A percentile compares a stretch with the other conserved stretches of the same genome.
Evolutionary conservation across 2,113 vertebrate species (phyloP).

Genomic region (Pachyramphus minor): DNA sequence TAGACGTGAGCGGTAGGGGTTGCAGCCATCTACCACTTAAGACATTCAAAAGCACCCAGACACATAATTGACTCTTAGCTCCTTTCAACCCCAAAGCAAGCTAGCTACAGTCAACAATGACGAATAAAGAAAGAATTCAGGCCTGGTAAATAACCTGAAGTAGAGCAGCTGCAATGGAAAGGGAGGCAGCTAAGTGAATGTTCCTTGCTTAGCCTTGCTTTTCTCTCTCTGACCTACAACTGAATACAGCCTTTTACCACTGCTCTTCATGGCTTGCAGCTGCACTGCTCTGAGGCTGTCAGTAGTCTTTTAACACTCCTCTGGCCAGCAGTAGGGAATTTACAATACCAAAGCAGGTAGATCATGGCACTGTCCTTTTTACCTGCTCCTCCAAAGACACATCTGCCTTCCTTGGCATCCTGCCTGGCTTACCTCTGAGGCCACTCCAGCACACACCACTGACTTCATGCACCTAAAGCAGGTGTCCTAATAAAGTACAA

Average conservation of each 20-base stretch:
- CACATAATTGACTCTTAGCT: constrained; percentile 42
- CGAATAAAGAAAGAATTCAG: constrained; percentile 33
- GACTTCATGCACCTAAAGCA: neutral
- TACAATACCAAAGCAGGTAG: neutral
- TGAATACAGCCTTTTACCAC: constrained; percentile 5
- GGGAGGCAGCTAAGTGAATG: constrained; percentile 28
- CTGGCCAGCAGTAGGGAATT: neutral
- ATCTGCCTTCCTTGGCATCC: neutral
- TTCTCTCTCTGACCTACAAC: constrained; percentile 5
- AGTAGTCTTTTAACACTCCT: neutral
- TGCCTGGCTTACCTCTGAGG: neutral
- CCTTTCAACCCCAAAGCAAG: constrained; percentile 31
- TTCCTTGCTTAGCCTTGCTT: constrained; percentile 10
- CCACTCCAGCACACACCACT: neutral
- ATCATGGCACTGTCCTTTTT: neutral
- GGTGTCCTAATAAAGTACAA: neutral
- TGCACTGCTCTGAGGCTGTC: neutral
- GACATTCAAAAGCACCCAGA: constrained; percentile 16
- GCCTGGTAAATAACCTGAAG: constrained; percentile 53
- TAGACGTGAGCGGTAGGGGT: neutral
- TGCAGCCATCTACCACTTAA: constrained; percentile 4
- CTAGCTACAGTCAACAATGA: constrained; percentile 7
- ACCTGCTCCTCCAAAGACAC: neutral
- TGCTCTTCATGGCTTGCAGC: neutral
- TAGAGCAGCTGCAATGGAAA: constrained; percentile 37